Base-by-base conservation (phyloP, 2,888 invertebrate genomes). In the Herminia tarsipennalis region DNA sequence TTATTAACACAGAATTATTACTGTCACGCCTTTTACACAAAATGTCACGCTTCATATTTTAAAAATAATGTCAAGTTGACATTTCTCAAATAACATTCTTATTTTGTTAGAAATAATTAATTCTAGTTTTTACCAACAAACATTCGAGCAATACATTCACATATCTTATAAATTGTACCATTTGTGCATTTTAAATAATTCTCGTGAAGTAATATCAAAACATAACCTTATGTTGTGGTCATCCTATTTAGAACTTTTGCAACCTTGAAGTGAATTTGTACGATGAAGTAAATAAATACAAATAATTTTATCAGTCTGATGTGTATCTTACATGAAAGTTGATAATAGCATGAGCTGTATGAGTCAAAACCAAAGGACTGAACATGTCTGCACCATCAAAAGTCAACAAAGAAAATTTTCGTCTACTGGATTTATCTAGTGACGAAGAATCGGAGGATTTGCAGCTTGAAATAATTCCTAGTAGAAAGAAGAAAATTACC, bases 341-440 rank as follows among this genome's bases (percentile, higher is more conserved):
- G 47, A 52, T 53, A 60, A 68, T 85, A 88, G 81, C 57, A 89
- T 88, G 84, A 76, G 75, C 64, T 74, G 46, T 70, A 71, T 69
- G 65, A 70, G 65, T 53, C 36, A 61, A 85, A n/a, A n/a, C n/a
- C n/a, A n/a, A n/a, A n/a, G n/a, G n/a, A n/a, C n/a, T n/a, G n/a
- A n/a, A 72, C 64, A 91, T 91, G 90, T 85, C 88, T 56, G 60
- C 81, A 65, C 81, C 87, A 48, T 76, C 83, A 18, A 92, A 86
- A 78, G 80, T 86, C 66, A 92, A 92, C 70, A 94, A 94, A 72
- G 94, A 94, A 85, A 93, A 93, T 57, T 94, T 94, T 74, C 93
- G 94, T 63, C 90, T 94, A 30, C 76, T 94, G 68, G 93, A 93
- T 70, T 76, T 94, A 52, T 92, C 94, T 36, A 93, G 93, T 46